Evolutionary conservation across 30 jellyfish, hydroid and myxozoan species (phyloP).

Genomic region (Turritopsis rubra): DNA sequence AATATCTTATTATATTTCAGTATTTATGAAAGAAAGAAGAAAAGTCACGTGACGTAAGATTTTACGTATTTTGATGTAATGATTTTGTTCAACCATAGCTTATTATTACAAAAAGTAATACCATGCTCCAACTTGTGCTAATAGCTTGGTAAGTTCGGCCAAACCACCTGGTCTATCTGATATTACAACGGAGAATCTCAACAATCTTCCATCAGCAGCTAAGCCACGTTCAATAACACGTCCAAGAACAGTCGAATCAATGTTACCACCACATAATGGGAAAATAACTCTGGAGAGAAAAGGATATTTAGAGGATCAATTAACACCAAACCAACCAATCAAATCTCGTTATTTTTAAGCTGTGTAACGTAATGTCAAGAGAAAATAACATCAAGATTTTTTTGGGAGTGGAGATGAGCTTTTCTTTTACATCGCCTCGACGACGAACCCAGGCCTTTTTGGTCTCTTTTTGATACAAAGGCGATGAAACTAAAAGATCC

Average conservation of each 20-base stretch:
- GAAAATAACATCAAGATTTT: no score
- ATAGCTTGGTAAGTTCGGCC: constrained; percentile 64
- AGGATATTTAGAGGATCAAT: no score
- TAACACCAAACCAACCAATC: no score
- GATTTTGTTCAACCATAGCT: no score
- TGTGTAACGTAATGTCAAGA: no score
- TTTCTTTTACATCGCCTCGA: no score
- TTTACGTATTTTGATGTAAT: neutral
- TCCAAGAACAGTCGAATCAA: constrained; percentile 93
- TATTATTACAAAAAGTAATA: neutral
- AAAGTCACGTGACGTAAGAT: neutral
- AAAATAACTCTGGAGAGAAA: constrained; percentile 58
- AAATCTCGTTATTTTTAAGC: no score
- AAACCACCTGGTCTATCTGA: constrained; percentile 91
- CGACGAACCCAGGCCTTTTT: no score
- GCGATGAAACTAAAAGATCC: no score
- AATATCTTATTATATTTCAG: neutral
- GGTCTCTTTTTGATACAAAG: no score
- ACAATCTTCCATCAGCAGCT: constrained; percentile 87
- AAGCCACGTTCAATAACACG: constrained; percentile 93
- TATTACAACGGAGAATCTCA: constrained; percentile 68
- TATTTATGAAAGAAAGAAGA: neutral
- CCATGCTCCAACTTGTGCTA: constrained; percentile 74
- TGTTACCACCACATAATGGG: constrained; percentile 89
- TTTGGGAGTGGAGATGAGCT: no score